A percentile compares a stretch with the other conserved stretches of the same genome.
phyloP scores from a whole-genome alignment of 2,797 vertebrate genomes.

The Xiphorhynchus erythropygius region DNA sequence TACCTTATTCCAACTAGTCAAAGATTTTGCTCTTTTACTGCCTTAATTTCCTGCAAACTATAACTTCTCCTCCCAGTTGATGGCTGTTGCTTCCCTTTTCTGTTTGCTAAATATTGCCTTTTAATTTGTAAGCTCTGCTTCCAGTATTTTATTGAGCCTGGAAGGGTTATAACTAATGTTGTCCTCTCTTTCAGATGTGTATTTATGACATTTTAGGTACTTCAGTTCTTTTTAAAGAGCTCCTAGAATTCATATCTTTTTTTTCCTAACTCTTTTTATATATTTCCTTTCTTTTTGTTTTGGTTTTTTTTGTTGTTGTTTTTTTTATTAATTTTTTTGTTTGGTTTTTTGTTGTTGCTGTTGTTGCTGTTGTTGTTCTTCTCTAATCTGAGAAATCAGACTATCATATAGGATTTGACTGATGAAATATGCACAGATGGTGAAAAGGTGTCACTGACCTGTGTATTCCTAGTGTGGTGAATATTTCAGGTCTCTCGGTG shows the following conservation, averaged over 20 bases:
- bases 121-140: neutral
- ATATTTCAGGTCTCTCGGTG: neutral
- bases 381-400: neutral
- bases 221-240: neutral
- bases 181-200: neutral
- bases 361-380: neutral
- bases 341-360: accelerated
- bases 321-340: neutral
- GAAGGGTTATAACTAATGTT: neutral
- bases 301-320: neutral
- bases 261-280: neutral
- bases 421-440: neutral
- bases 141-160: neutral
- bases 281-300: neutral
- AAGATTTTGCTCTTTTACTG: neutral
- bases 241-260: neutral
- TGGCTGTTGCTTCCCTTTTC: neutral
- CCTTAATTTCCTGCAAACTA: neutral
- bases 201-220: neutral
- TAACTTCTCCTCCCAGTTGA: neutral
- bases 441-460: neutral
- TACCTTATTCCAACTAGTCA: conserved; percentile 2
- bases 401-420: neutral
- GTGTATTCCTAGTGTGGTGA: neutral
- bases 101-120: neutral